Percentiles rank a stretch among this genome's conserved stretches.
phyloP scores from a whole-genome alignment of 1,140 invertebrate species.

The Phymorhynchus buccinoides region DNA sequence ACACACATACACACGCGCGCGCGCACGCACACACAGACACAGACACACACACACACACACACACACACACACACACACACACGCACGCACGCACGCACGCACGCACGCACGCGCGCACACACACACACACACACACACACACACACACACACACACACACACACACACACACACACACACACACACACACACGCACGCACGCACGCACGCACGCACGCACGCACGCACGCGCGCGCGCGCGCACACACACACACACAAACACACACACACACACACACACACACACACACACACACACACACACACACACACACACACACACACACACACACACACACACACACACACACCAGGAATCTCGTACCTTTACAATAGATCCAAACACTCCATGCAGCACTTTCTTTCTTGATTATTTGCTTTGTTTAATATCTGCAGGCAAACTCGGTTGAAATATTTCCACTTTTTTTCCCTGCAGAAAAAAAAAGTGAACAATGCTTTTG shows the following conservation, averaged over 20 bases:
- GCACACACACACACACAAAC: no score
- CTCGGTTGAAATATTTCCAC: no score
- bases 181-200: slow-evolving; percentile 35
- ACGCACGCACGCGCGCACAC: slow-evolving; percentile 41
- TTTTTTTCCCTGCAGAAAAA: no score
- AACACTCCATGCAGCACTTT: background rate
- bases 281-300: slow-evolving; percentile 61
- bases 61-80: slow-evolving; percentile 44
- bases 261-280: slow-evolving; percentile 50
- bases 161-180: slow-evolving; percentile 43
- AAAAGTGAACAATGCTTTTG: no score
- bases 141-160: slow-evolving; percentile 54
- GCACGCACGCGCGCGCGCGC: no score
- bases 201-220: slow-evolving; percentile 38
- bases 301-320: slow-evolving; percentile 64
- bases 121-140: slow-evolving; percentile 44
- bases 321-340: slow-evolving; percentile 51
- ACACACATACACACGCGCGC: background rate
- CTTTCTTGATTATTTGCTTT: no score
- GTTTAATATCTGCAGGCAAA: no score
- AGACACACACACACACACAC: slow-evolving; percentile 44
- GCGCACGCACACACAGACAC: slow-evolving; percentile 11
- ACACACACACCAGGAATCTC: no score
- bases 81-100: slow-evolving; percentile 3
- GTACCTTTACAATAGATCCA: slow-evolving; percentile 30